Conservation (phyloP, 2,797 vertebrate genomes). For the Channallabes apus region DNA sequence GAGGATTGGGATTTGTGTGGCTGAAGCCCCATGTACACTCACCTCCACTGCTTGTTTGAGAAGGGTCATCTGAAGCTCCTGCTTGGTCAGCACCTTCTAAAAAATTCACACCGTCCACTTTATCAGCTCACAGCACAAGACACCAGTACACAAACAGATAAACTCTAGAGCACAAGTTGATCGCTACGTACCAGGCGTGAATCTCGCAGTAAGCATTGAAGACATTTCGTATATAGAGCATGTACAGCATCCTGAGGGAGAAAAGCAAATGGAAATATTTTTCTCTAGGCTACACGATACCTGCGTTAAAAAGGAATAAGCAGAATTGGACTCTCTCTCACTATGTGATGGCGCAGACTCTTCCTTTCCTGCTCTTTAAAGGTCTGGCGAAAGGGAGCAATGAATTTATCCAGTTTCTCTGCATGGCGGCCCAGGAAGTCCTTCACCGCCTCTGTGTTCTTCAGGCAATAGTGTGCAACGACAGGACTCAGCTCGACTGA, state of each 20-base stretch:
- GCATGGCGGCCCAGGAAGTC: constrained; percentile 88
- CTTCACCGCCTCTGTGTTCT: constrained; percentile 85
- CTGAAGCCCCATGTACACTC: constrained; percentile 47
- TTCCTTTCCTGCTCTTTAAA: constrained; percentile 91
- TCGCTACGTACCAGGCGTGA: constrained; percentile 84
- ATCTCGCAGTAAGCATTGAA: constrained; percentile 93
- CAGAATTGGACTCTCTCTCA: constrained; percentile 54
- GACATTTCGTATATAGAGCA: constrained; percentile 92
- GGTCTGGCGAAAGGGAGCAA: constrained; percentile 78
- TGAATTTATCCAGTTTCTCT: constrained; percentile 86
- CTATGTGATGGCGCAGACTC: constrained; percentile 91
- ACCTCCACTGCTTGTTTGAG: constrained; percentile 98
- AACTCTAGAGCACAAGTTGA: background rate
- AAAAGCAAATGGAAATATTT: background rate
- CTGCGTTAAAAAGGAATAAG: background rate
- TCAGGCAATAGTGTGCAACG: constrained; percentile 78
- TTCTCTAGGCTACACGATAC: constrained; percentile 50
- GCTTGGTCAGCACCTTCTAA: constrained; percentile 89
- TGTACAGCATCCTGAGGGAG: constrained; percentile 85
- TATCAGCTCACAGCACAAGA: background rate
- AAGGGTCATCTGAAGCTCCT: constrained; percentile 91
- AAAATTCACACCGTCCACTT: constrained; percentile 31
- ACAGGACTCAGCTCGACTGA: constrained; percentile 67
- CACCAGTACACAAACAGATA: background rate
- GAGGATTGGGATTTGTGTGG: background rate